Conservation (phyloP, 2,113 vertebrate genomes). For the Mixornis gularis region DNA sequence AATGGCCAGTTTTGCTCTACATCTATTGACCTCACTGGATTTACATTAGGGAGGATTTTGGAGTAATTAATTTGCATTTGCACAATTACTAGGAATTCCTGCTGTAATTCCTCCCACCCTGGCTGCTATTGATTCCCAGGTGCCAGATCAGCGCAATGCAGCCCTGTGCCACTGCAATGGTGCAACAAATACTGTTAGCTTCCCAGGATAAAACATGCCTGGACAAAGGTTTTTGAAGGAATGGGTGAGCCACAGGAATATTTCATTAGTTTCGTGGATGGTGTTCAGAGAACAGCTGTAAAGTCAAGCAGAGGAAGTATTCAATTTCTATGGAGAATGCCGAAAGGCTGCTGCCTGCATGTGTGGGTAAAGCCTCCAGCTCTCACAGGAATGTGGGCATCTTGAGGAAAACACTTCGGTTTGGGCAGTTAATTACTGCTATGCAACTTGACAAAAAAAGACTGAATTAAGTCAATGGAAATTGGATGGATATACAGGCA, state of each 20-base stretch:
- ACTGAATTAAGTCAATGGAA: conserved; percentile 1
- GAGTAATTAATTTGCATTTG: conserved; percentile 25
- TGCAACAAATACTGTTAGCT: background rate
- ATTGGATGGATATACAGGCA: background rate
- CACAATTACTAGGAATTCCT: background rate
- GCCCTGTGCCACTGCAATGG: background rate
- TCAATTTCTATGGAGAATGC: background rate
- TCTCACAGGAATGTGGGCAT: conserved; percentile 1
- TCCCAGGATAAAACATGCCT: background rate
- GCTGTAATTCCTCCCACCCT: background rate
- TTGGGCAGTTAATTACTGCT: background rate
- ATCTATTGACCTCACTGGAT: conserved; percentile 30
- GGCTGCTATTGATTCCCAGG: background rate
- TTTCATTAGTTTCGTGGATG: background rate
- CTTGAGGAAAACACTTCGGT: background rate
- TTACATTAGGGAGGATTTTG: conserved; percentile 29
- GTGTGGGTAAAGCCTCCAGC: background rate
- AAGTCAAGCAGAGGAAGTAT: background rate
- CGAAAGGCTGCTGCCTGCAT: background rate
- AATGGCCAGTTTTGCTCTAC: background rate
- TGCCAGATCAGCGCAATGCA: background rate
- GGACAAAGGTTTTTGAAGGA: background rate
- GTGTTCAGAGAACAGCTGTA: background rate
- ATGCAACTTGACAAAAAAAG: background rate
- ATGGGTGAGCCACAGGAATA: background rate